Evolutionary conservation across 2,797 vertebrate genomes (phyloP).

Genomic region (Chelon labrosus): DNA sequence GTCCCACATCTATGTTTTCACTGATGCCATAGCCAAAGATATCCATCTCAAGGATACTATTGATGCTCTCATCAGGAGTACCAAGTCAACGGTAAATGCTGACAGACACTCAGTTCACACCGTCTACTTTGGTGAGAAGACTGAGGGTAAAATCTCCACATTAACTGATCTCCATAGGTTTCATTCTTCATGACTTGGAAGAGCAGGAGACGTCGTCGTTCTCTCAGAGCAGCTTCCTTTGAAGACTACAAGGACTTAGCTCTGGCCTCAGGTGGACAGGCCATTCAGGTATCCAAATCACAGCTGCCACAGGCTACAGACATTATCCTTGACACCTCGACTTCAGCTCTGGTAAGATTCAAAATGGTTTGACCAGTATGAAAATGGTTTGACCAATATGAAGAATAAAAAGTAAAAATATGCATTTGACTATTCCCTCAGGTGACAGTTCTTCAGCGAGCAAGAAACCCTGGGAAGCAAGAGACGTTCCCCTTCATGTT

Average conservation of each 20-base stretch:
- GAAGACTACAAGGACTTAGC: conserved; percentile 77
- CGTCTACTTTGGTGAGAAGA: neutral
- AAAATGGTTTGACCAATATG: neutral
- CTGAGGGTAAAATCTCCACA: neutral
- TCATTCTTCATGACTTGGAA: conserved; percentile 62
- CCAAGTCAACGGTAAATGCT: conserved; percentile 78
- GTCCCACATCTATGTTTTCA: conserved; percentile 84
- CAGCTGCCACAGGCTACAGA: conserved; percentile 78
- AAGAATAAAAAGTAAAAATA: neutral
- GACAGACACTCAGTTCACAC: neutral
- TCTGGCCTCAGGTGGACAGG: conserved; percentile 82
- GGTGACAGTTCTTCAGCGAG: conserved; percentile 81
- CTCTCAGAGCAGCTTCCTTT: conserved; percentile 34
- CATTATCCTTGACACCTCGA: conserved; percentile 83
- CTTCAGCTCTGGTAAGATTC: conserved; percentile 81
- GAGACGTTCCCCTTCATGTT: conserved; percentile 77
- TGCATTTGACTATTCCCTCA: conserved; percentile 25
- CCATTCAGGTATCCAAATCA: conserved; percentile 75
- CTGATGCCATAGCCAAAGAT: conserved; percentile 82
- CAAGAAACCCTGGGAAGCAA: conserved; percentile 55
- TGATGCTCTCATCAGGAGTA: conserved; percentile 76
- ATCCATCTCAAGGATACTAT: conserved; percentile 75
- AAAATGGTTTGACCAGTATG: too few relatives aligned
- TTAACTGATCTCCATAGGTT: conserved; percentile 66
- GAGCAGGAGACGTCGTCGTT: conserved; percentile 46